These are phyloP conservation scores for Petrocephalus sullivani DNA, from an alignment of 2,797 vertebrate species.

Conservation along the genomic window DNA sequence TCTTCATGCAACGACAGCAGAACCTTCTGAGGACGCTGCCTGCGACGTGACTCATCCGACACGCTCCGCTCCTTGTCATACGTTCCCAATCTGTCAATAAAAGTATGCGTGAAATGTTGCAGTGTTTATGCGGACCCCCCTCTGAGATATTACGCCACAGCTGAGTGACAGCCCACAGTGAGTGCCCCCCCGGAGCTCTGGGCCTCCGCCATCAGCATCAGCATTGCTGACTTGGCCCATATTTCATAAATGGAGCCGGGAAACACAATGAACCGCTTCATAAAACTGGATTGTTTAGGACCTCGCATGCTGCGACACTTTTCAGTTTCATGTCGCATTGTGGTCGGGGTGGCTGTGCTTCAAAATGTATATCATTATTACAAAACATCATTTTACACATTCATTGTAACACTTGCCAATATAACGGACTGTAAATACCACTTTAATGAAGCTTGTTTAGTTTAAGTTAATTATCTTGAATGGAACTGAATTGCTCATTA, in stretches of 20 bases:
- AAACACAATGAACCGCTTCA: not conserved
- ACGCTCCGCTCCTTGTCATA: not conserved
- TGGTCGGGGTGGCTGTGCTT: not conserved
- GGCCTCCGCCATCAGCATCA: not conserved
- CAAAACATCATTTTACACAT: not conserved
- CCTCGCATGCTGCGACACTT: not conserved
- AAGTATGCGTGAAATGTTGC: constrained; percentile 7
- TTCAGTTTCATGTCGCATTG: not conserved
- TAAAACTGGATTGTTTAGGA: not conserved
- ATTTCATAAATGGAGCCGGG: not conserved
- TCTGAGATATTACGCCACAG: not conserved
- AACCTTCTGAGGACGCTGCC: not conserved
- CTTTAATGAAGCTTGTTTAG: not conserved
- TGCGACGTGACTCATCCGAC: not conserved
- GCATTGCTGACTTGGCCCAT: not conserved
- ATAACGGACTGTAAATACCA: not conserved
- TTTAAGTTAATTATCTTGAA: not conserved
- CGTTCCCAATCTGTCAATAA: not conserved
- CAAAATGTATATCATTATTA: not conserved
- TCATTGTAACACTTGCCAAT: not conserved
- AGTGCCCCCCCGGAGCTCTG: not conserved
- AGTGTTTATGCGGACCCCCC: not conserved
- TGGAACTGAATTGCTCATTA: not conserved
- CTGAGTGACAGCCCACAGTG: not conserved
- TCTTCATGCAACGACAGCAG: not conserved